Conservation (phyloP, 1,140 invertebrate species). For the Heliothis subflexa region DNA sequence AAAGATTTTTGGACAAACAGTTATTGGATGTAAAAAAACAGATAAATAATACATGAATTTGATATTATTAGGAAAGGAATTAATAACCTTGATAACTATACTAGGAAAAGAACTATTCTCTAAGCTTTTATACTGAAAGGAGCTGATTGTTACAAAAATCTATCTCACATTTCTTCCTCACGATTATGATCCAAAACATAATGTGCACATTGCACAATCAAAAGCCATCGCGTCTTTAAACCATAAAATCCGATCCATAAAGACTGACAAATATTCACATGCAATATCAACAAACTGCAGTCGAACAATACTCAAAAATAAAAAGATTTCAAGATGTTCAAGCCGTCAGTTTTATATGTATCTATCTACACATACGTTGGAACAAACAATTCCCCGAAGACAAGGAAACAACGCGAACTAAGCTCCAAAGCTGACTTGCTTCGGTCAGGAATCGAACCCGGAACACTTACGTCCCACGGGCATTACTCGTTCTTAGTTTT, state of each 20-base stretch:
- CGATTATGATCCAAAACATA: no score
- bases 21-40: no score
- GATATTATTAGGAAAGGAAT: no score
- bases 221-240: no score
- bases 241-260: no score
- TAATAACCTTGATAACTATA: not conserved
- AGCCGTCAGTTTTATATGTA: slow-evolving; percentile 35
- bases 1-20: no score
- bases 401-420: slow-evolving; percentile 45
- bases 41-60: no score
- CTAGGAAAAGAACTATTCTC: no score
- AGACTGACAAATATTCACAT: not conserved
- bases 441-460: slow-evolving; percentile 51
- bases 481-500: slow-evolving; percentile 37
- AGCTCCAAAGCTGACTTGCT: slow-evolving; percentile 43
- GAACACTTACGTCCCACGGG: slow-evolving; percentile 46
- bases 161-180: no score
- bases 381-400: slow-evolving; percentile 35
- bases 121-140: no score
- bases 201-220: no score
- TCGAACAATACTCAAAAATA: slow-evolving; percentile 20
- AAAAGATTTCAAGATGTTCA: slow-evolving; percentile 27
- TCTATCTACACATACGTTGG: slow-evolving; percentile 33
- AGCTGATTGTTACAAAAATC: no score
- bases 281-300: not conserved